Evolutionary conservation across 2,888 invertebrate species (phyloP).

Genomic region (Isotomurus palustris): DNA sequence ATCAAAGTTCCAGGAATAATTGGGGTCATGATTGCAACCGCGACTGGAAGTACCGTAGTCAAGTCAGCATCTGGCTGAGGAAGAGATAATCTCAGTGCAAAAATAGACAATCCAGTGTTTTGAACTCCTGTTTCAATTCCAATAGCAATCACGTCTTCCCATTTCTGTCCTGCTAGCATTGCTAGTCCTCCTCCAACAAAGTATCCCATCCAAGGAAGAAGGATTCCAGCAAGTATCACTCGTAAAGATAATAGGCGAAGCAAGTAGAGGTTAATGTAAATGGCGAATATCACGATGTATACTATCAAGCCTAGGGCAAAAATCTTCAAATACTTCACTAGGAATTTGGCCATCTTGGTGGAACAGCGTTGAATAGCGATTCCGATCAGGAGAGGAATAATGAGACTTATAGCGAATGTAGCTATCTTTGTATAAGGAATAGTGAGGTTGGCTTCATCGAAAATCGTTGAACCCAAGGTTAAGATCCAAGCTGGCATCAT

Average conservation of each 20-base stretch:
- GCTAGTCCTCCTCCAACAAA: slow-evolving; percentile 63
- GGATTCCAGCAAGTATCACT: slow-evolving; percentile 74
- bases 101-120: slow-evolving; percentile 88
- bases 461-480: slow-evolving; percentile 72
- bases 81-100: slow-evolving; percentile 74
- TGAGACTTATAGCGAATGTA: slow-evolving; percentile 66
- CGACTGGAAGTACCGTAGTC: slow-evolving; percentile 73
- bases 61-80: slow-evolving; percentile 68
- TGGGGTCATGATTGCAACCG: slow-evolving; percentile 90
- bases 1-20: background rate
- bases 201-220: slow-evolving; percentile 79
- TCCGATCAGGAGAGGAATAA: slow-evolving; percentile 72
- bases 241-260: slow-evolving; percentile 83
- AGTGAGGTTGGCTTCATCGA: slow-evolving; percentile 63
- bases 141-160: slow-evolving; percentile 73
- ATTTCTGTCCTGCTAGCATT: slow-evolving; percentile 58
- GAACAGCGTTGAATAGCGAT: slow-evolving; percentile 62
- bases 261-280: slow-evolving; percentile 81
- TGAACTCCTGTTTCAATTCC: slow-evolving; percentile 90
- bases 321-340: slow-evolving; percentile 77
- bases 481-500: slow-evolving; percentile 90
- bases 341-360: slow-evolving; percentile 63
- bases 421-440: slow-evolving; percentile 77
- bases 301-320: slow-evolving; percentile 73
- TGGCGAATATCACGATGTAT: slow-evolving; percentile 80